Evolutionary conservation across 2,113 vertebrate genomes (phyloP), one percentile per base, ranked within the genome.

Genomic region (Amphilophus citrinellus): DNA sequence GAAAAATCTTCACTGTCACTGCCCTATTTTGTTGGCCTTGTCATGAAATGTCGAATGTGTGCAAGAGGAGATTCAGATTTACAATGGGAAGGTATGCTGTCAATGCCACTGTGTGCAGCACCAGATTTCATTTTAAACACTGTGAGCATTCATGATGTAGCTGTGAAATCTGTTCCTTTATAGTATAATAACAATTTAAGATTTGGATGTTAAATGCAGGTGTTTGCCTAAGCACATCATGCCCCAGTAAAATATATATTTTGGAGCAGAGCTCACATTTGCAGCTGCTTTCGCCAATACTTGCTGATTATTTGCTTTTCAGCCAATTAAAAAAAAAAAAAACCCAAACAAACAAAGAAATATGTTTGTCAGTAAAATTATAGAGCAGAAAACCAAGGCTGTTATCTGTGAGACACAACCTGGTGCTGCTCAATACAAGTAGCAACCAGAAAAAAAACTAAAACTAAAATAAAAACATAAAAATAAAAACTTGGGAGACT

Each of bases 1-100:
- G 84, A 90, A 88, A 77, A 84, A 90, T 80, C 85, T 53, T 91
- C 76, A 37, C 65, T 85, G 77, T 87, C 82, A 79, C 59, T 62
- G 76, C 47, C 75, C 80, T 71, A 39, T 90, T 84, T 85, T 73
- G 68, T 84, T 30, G 61, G 75, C 78, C 82, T 89, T 79, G 80
- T 86, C 82, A 83, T 75, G 35, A 86, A 89, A 90, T 82, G 56
- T 84, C 71, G 73, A 89, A 89, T 71, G 68, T 79, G 71, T 7
- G 17, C 39, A 13, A 2, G 57, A 79, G 17, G 61, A 82, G 62
- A 83, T 85, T 71, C 66, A 61, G 32, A 87, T 83, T 89, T 80
- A 5, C 83, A 89, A 14, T 53, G 32, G 35, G 42, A 30, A 57
- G 22, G 22, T 84, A 22, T 47, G 24, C 65, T 65, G 32, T 65